Conservation (phyloP, 2,888 invertebrate genomes). For the Nomada goodeniana region DNA sequence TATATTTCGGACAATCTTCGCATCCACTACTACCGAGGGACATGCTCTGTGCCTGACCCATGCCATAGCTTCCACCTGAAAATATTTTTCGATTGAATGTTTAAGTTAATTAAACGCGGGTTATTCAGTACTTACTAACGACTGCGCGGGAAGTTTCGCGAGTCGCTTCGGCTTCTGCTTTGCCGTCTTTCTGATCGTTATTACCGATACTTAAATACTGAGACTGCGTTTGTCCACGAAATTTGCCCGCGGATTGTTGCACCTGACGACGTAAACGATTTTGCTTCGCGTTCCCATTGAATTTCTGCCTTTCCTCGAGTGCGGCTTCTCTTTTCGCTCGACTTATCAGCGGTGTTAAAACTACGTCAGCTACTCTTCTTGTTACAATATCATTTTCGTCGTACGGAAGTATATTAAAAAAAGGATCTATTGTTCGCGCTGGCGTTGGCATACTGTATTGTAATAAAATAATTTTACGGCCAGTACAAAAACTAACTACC, state of each 20-base stretch:
- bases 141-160: slow-evolving; percentile 89
- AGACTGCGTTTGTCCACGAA: slow-evolving; percentile 92
- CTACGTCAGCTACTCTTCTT: slow-evolving; percentile 66
- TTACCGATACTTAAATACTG: slow-evolving; percentile 91
- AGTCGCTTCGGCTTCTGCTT: slow-evolving; percentile 92
- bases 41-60: slow-evolving; percentile 96
- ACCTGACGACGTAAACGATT: slow-evolving; percentile 76
- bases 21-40: slow-evolving; percentile 89
- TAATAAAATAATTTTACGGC: slow-evolving; percentile 83
- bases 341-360: slow-evolving; percentile 68
- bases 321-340: slow-evolving; percentile 73
- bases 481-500: slow-evolving; percentile 84
- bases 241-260: slow-evolving; percentile 83
- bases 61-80: slow-evolving; percentile 91
- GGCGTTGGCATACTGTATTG: slow-evolving; percentile 74
- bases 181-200: slow-evolving; percentile 87
- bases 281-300: slow-evolving; percentile 46
- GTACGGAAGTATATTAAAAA: slow-evolving; percentile 76
- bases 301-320: slow-evolving; percentile 65
- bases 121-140: slow-evolving; percentile 87
- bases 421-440: slow-evolving; percentile 65
- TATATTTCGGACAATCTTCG: slow-evolving; percentile 87
- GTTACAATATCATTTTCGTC: slow-evolving; percentile 76
- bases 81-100: background rate
- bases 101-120: background rate